Evolutionary conservation across 2,113 vertebrate species (phyloP).

Genomic region (Trinectes maculatus): DNA sequence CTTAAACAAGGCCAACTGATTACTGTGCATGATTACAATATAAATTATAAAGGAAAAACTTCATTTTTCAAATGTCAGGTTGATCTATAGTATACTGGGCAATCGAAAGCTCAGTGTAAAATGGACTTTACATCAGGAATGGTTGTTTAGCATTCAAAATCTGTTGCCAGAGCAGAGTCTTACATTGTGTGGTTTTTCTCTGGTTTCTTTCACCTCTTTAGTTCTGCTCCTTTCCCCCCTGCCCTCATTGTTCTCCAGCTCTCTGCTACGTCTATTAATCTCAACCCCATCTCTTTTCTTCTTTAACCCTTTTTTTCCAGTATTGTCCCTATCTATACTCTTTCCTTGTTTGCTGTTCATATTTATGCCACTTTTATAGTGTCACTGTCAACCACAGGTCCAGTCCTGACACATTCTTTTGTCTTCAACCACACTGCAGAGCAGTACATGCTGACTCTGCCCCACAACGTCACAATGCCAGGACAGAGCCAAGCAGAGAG

Average conservation of each 20-base stretch:
- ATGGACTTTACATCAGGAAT: neutral
- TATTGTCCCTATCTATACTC: neutral
- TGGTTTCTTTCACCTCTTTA: neutral
- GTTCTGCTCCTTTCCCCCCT: neutral
- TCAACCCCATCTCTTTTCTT: neutral
- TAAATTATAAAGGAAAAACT: neutral
- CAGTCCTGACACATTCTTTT: constrained; percentile 62
- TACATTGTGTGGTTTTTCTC: neutral
- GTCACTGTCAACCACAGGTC: constrained; percentile 55
- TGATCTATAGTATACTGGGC: neutral
- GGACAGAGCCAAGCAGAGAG: constrained; percentile 27
- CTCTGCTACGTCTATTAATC: too few species aligned
- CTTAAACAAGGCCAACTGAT: neutral
- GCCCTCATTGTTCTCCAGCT: constrained; percentile 13
- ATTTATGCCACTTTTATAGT: constrained; percentile 50
- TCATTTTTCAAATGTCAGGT: neutral
- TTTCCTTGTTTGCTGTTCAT: constrained; percentile 7
- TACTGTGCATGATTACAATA: neutral
- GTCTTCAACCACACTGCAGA: constrained; percentile 9
- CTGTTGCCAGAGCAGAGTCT: neutral
- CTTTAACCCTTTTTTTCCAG: constrained; percentile 8
- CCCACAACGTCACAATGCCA: constrained; percentile 58
- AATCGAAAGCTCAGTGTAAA: neutral
- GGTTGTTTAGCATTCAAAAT: neutral
- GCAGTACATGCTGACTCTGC: constrained; percentile 59